Percentiles rank a stretch among this genome's conserved stretches.
Conservation (phyloP, 1,140 invertebrate genomes). For the Arctopsyche grandis region DNA sequence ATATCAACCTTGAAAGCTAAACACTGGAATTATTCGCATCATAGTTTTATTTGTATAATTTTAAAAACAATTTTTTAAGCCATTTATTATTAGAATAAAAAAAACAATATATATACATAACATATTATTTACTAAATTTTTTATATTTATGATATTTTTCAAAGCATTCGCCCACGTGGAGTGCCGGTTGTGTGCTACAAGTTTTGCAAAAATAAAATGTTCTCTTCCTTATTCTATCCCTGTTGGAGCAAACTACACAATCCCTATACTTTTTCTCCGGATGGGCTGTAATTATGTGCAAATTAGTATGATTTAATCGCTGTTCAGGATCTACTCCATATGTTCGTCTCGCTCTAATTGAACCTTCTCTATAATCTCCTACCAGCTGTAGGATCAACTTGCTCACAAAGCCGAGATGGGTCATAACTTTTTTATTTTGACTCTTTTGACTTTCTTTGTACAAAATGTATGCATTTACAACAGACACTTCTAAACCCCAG, state of each 20-base stretch:
- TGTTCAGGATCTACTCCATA: neutral
- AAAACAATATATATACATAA: too few relatives aligned
- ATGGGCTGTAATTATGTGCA: neutral
- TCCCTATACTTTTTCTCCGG: conserved; percentile 3
- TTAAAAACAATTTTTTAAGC: too few relatives aligned
- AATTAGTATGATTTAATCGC: neutral
- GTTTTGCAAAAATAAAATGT: neutral
- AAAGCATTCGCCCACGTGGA: conserved; percentile 10
- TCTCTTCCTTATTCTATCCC: neutral
- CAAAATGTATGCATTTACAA: conserved; percentile 34
- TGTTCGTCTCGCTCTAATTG: neutral
- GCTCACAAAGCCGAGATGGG: neutral
- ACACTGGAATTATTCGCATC: too few relatives aligned
- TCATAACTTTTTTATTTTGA: conserved; percentile 33
- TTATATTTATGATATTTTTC: neutral
- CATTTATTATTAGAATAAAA: too few relatives aligned
- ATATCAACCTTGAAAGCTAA: too few relatives aligned
- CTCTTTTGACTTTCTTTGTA: conserved; percentile 31
- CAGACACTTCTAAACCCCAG: conserved; percentile 45
- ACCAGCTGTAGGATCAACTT: conserved; percentile 31
- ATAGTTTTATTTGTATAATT: too few relatives aligned
- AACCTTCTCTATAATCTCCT: conserved; percentile 24
- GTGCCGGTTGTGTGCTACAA: neutral
- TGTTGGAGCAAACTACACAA: conserved; percentile 14
- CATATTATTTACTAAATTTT: conserved; percentile 8